phyloP scores from a whole-genome alignment of 2,113 vertebrate genomes.

The Bettongia penicillata region DNA sequence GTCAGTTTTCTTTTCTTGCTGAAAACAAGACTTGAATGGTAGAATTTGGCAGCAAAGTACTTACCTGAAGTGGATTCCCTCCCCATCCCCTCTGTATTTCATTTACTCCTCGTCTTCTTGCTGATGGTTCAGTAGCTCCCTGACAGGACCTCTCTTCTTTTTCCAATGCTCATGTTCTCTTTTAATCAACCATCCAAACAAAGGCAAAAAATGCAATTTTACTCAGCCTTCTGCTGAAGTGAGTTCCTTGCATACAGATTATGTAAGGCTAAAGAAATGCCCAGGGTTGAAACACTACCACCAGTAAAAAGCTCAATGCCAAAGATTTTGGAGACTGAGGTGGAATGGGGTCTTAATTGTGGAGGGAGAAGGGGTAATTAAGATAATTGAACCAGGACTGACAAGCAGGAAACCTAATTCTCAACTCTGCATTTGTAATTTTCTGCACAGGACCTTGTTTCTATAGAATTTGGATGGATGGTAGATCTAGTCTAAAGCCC shows the following conservation, averaged over 20 bases:
- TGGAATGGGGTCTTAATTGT: not conserved
- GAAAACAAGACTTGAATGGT: not conserved
- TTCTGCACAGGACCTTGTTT: not conserved
- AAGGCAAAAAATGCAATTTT: conserved; percentile 4
- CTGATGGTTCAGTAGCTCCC: not conserved
- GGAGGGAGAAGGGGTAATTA: not conserved
- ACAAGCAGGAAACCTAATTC: not conserved
- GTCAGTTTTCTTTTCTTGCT: not conserved
- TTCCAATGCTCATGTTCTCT: not conserved
- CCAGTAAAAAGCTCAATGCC: not conserved
- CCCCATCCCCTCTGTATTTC: not conserved
- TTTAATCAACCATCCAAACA: not conserved
- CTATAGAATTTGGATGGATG: not conserved
- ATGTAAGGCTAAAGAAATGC: not conserved
- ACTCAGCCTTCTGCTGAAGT: not conserved
- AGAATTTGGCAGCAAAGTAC: not conserved
- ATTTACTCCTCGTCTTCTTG: not conserved
- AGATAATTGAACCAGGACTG: not conserved
- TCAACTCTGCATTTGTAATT: not conserved
- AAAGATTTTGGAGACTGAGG: not conserved
- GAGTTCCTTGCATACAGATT: not conserved
- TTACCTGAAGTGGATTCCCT: not conserved
- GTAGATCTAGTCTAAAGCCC: not conserved
- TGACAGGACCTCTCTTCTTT: not conserved
- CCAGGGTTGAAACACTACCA: not conserved